These are phyloP conservation scores for Microctenopoma steveboyesi DNA, from an alignment of 2,797 vertebrate genomes.

Conservation along the genomic window DNA sequence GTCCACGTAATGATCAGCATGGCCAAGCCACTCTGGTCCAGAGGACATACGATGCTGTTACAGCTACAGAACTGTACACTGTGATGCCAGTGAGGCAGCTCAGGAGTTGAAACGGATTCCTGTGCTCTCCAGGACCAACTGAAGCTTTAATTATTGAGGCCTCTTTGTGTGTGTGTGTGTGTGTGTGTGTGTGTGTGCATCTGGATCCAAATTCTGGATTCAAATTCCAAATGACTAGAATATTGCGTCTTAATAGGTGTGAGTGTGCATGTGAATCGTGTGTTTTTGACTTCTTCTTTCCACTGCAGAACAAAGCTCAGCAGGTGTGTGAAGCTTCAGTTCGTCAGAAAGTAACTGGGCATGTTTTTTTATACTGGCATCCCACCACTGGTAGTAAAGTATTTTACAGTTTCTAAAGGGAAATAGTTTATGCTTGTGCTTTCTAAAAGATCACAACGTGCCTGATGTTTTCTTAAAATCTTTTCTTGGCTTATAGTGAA, in stretches of 20 bases:
- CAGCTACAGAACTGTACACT: conserved; percentile 77
- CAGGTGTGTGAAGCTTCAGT: conserved; percentile 30
- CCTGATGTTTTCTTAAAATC: conserved; percentile 75
- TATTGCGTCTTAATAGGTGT: conserved; percentile 36
- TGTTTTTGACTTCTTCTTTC: conserved; percentile 45
- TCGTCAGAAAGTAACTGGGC: conserved; percentile 36
- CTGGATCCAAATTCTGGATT: conserved; percentile 54
- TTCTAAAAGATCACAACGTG: conserved; percentile 83
- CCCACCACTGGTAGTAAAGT: conserved; percentile 42
- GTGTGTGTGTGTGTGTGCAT: conserved; percentile 49
- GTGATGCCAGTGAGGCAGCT: conserved; percentile 81
- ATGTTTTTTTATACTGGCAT: conserved; percentile 30
- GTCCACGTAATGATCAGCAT: conserved; percentile 51
- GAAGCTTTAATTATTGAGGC: conserved; percentile 74
- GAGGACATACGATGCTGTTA: conserved; percentile 61
- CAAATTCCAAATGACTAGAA: conserved; percentile 54
- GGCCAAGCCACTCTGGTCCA: conserved; percentile 63
- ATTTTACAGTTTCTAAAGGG: conserved; percentile 56
- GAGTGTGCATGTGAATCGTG: conserved; percentile 48
- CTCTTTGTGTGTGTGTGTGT: conserved; percentile 54
- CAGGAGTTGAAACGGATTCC: conserved; percentile 60
- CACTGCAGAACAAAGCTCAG: conserved; percentile 66
- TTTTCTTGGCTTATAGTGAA: conserved; percentile 50
- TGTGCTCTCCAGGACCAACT: conserved; percentile 77
- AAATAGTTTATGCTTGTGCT: conserved; percentile 70